Evolutionary conservation across 2,888 invertebrate genomes (phyloP), one percentile per base, ranked within the genome.

Genomic region (Hemaris fuciformis): DNA sequence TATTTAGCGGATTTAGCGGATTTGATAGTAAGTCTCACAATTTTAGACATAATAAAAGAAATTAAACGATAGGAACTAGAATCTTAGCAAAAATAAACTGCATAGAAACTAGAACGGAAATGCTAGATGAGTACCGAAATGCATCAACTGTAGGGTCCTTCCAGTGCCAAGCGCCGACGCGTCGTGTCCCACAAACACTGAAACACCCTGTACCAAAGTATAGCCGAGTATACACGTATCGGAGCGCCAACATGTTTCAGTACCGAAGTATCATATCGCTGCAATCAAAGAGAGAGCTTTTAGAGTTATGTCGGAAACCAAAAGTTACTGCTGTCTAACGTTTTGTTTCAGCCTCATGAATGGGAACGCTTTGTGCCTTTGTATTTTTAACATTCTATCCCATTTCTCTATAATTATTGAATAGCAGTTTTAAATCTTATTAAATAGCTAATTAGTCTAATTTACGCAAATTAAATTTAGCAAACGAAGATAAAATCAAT

Each of bases 271-370:
- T 74, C 73, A 77, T 74, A 70, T 75, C 74, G 75, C 75, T 69
- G 84, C 87, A 87, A 87, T 87, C 86, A 84, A 80, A 84, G 82
- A 77, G 81, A 87, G 80, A 86, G 87, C 86, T 86, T 84, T 87
- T 80, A 83, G 77, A 69, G 66, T 43, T 59, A 62, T 56, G 62
- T 53, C 67, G 66, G 75, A 73, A 71, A 66, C 79, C 69, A 63
- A 80, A 84, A 86, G 76, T 84, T 85, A 73, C 70, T 64, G 74
- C 57, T 71, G 62, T 68, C 72, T 60, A 53, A 25, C 48, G 61
- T 63, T 70, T 70, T 71, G 71, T 72, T 65, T 60, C 65, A 60
- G 57, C 48, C 25, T 53, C 48, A 58, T 64, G 67, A 69, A 70
- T 63, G 48, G 18, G 41, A 53, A 22, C 60, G 25, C 38, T 60